Conservation (phyloP, 1,140 invertebrate genomes). For the Drosophila guanche region DNA sequence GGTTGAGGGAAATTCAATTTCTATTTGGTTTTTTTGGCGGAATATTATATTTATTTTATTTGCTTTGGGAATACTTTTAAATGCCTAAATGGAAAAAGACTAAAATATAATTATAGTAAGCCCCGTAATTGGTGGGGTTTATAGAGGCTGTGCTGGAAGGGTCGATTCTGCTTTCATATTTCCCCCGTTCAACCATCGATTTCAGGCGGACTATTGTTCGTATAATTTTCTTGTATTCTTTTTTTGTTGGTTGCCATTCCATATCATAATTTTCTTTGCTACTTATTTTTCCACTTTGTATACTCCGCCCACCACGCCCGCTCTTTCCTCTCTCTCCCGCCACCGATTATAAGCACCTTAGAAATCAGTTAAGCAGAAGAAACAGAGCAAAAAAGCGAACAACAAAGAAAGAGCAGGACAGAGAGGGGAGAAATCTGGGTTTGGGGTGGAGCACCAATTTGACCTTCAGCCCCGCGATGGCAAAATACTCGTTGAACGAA, state of each 20-base stretch:
- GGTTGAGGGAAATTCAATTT: conserved; percentile 9
- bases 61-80: no score
- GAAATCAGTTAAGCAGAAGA: conserved; percentile 43
- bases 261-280: conserved; percentile 15
- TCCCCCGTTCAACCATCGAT: no score
- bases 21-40: neutral
- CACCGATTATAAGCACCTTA: conserved; percentile 50
- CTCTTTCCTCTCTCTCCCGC: neutral
- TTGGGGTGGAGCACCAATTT: conserved; percentile 20
- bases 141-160: no score
- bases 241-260: conserved; percentile 3
- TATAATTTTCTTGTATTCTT: conserved; percentile 18
- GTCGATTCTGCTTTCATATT: no score
- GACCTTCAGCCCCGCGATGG: conserved; percentile 13
- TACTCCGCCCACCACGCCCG: neutral
- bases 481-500: neutral
- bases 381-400: conserved; percentile 4
- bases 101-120: no score
- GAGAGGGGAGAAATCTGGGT: neutral
- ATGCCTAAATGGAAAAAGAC: no score
- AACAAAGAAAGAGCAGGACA: conserved; percentile 13
- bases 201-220: conserved; percentile 2
- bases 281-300: conserved; percentile 42
- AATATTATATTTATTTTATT: no score
- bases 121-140: no score